Evolutionary conservation across 2,797 vertebrate species (phyloP).

Genomic region (Enteromius treurensis): DNA sequence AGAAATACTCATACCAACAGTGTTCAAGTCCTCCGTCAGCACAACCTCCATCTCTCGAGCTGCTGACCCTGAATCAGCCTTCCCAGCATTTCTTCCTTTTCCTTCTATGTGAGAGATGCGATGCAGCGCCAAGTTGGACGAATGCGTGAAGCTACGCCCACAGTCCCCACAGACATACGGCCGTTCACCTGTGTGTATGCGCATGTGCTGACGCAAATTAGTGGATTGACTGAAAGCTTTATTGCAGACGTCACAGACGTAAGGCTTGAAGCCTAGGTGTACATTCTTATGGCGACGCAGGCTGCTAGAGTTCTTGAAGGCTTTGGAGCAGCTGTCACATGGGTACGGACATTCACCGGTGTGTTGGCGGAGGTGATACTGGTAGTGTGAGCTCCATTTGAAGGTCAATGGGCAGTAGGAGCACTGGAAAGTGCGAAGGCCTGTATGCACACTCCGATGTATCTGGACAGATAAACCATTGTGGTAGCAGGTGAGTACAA

Average conservation of each 20-base stretch:
- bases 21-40: constrained; percentile 74
- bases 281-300: constrained; percentile 90
- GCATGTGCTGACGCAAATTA: constrained; percentile 90
- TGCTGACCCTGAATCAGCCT: constrained; percentile 50
- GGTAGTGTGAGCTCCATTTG: constrained; percentile 94
- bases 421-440: constrained; percentile 88
- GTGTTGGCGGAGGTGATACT: constrained; percentile 93
- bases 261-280: constrained; percentile 90
- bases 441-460: constrained; percentile 91
- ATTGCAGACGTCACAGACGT: constrained; percentile 85
- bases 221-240: constrained; percentile 93
- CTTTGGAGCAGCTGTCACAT: constrained; percentile 89
- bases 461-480: constrained; percentile 67
- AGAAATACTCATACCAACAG: constrained; percentile 74
- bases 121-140: constrained; percentile 89
- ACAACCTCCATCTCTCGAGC: constrained; percentile 62
- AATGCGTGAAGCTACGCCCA: constrained; percentile 90
- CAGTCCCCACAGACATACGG: constrained; percentile 89
- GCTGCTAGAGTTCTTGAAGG: constrained; percentile 93
- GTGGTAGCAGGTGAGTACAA: neutral
- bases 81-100: constrained; percentile 64
- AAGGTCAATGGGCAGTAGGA: constrained; percentile 90
- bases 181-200: constrained; percentile 89
- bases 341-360: constrained; percentile 92
- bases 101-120: constrained; percentile 75